Percentiles rank a stretch among this genome's conserved stretches.
Conservation (phyloP, 2,797 vertebrate genomes). For the Paguma larvata region DNA sequence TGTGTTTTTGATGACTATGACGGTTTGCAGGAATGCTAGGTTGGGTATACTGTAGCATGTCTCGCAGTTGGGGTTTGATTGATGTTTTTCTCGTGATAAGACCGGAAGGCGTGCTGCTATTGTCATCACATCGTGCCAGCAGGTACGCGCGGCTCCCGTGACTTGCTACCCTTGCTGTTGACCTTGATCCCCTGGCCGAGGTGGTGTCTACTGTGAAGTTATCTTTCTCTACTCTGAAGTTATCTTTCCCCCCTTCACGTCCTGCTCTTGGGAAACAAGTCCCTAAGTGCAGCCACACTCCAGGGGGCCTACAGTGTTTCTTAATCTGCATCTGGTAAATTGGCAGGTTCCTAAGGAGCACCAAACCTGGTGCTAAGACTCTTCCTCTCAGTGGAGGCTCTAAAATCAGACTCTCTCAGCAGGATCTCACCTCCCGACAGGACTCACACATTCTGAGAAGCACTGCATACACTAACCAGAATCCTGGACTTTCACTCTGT, state of each 20-base stretch:
- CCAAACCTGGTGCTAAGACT: not conserved
- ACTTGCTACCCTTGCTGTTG: not conserved
- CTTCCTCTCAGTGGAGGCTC: not conserved
- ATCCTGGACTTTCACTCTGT: not conserved
- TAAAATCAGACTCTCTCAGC: not conserved
- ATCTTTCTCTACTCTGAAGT: not conserved
- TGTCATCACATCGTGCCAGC: not conserved
- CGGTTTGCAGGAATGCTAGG: not conserved
- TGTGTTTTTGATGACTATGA: not conserved
- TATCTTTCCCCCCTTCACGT: fast-evolving
- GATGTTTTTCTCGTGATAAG: not conserved
- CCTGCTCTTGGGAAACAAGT: not conserved
- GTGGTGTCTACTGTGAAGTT: not conserved
- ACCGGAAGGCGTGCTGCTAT: not conserved
- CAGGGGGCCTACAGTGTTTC: not conserved
- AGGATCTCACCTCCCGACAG: not conserved
- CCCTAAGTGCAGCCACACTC: not conserved
- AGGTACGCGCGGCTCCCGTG: not conserved
- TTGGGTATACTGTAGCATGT: not conserved
- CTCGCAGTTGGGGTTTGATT: not conserved
- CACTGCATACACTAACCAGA: not conserved
- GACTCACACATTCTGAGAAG: not conserved
- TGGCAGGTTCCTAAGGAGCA: not conserved
- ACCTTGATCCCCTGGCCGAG: not conserved
- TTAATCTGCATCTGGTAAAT: not conserved